Evolutionary conservation across 2,113 vertebrate species (phyloP).

Genomic region (Sisor rabdophorus): DNA sequence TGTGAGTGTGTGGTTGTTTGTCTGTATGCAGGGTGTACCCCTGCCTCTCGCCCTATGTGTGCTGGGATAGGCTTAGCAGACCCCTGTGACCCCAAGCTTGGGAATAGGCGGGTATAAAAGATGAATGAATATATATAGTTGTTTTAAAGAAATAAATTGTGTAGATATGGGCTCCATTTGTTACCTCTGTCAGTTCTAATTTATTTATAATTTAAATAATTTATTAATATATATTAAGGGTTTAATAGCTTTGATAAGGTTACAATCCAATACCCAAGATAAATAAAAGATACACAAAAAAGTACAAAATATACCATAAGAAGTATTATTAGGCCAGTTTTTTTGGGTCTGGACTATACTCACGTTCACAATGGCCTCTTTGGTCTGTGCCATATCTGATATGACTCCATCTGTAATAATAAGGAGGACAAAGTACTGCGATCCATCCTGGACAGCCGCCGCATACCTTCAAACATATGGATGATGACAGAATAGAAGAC

Average conservation of each 20-base stretch:
- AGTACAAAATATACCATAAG: not conserved
- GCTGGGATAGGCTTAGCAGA: too few relatives aligned
- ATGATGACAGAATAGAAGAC: not conserved
- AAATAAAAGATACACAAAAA: too few relatives aligned
- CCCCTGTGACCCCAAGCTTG: too few relatives aligned
- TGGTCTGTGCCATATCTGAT: constrained; percentile 96
- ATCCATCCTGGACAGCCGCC: constrained; percentile 83
- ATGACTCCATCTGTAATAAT: constrained; percentile 97
- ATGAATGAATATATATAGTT: not conserved
- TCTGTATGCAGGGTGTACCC: too few relatives aligned
- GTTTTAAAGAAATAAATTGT: not conserved
- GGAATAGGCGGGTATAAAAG: not conserved
- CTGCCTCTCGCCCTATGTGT: too few relatives aligned
- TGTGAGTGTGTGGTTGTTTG: too few relatives aligned
- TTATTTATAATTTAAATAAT: too few relatives aligned
- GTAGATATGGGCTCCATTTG: not conserved
- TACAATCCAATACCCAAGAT: too few relatives aligned
- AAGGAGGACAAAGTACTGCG: constrained; percentile 91
- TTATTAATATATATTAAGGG: not conserved
- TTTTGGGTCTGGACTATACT: constrained; percentile 52
- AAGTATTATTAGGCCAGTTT: not conserved
- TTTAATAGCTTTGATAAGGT: not conserved
- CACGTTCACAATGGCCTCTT: constrained; percentile 96
- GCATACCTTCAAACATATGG: constrained; percentile 69
- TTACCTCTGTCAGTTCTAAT: not conserved